These are phyloP conservation scores for Drosophila bipectinata DNA, from an alignment of 1,140 invertebrate species.

Conservation along the genomic window DNA sequence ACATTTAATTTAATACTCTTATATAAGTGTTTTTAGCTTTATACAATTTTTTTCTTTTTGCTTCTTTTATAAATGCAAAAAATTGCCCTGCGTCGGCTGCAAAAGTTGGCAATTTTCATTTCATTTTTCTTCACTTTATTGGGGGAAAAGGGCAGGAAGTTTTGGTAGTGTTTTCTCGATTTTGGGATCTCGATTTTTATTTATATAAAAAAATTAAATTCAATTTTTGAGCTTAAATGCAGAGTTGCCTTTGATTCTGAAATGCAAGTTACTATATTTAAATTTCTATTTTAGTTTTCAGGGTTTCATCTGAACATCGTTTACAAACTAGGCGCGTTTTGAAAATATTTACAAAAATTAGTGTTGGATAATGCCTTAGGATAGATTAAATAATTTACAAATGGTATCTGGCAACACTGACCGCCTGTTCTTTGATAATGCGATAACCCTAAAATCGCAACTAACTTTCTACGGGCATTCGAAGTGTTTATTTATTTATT, in stretches of 20 bases:
- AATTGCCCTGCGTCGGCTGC: conserved; percentile 61
- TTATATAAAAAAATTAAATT: conserved; percentile 69
- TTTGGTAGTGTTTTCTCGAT: conserved; percentile 26
- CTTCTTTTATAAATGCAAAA: conserved; percentile 70
- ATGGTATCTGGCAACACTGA: conserved; percentile 65
- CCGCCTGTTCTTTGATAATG: conserved; percentile 55
- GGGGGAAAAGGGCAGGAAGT: conserved; percentile 5
- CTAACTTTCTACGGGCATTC: conserved; percentile 52
- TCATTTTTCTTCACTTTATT: background rate
- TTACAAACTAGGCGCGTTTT: conserved; percentile 67
- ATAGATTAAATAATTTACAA: conserved; percentile 78
- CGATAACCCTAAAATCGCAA: conserved; percentile 58
- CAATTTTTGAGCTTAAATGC: conserved; percentile 80
- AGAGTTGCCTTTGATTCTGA: conserved; percentile 66
- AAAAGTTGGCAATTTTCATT: conserved; percentile 61
- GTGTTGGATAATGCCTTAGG: conserved; percentile 71
- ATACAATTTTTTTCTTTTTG: conserved; percentile 73
- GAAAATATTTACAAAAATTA: conserved; percentile 77
- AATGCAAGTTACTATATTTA: conserved; percentile 66
- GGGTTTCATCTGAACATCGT: conserved; percentile 32
- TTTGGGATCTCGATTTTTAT: conserved; percentile 34
- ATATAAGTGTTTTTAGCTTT: conserved; percentile 62
- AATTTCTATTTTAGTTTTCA: conserved; percentile 33
- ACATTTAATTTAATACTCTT: conserved; percentile 74
- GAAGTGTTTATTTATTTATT: conserved; percentile 40